Base-by-base conservation (phyloP, 23 tunicate species). In the Botrylloides violaceus region DNA sequence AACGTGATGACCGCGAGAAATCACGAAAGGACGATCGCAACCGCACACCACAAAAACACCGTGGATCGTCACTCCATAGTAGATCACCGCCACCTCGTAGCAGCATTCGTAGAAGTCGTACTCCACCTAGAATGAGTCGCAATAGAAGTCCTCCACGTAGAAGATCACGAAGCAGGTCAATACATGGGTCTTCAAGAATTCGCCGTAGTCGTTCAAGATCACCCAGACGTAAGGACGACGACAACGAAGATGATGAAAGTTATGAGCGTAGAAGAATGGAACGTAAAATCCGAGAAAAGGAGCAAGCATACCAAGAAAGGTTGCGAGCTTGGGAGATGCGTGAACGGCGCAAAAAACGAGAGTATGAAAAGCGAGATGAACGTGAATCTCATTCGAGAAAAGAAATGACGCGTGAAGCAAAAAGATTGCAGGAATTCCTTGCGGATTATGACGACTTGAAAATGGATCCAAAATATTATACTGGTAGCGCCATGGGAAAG, bases 401-500 rank as follows among this genome's bases (percentile, higher is more conserved):
- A 50, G 96, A 95, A 70, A 87, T 95, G 92, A 66, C 70, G 20
- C 66, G 83, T 19, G 99, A 95, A 68, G 99, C 99, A 30, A 87
- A 87, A 50, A 81, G 96, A 32, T 71, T 95, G 36, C 95, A 94
- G n/a, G 99, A 95, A 75, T 95, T 95, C 72, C 80, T 95, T 20
- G 99, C 94, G 2, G 94, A 87, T 61, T 95, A 95, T 53, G 96
- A 95, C 73, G 99, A 95, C 59, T 87, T 81, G 29, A 58, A 83
- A 37, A 76, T 72, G 66, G 99, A 95, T 64, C 43, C 59, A 29
- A 95, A 95, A 64, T 95, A 75, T 72, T 95, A 95, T 63, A 77
- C 79, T 26, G 99, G 99, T 7, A 66, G 79, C 61, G 79, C 92
- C 1, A 60, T 95, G 79, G 59, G 66, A 34, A 84, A 84, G 49